Percentiles rank a stretch among this genome's conserved stretches.
phyloP scores from a whole-genome alignment of 2,797 vertebrate species.

The Erithacus rubecula region DNA sequence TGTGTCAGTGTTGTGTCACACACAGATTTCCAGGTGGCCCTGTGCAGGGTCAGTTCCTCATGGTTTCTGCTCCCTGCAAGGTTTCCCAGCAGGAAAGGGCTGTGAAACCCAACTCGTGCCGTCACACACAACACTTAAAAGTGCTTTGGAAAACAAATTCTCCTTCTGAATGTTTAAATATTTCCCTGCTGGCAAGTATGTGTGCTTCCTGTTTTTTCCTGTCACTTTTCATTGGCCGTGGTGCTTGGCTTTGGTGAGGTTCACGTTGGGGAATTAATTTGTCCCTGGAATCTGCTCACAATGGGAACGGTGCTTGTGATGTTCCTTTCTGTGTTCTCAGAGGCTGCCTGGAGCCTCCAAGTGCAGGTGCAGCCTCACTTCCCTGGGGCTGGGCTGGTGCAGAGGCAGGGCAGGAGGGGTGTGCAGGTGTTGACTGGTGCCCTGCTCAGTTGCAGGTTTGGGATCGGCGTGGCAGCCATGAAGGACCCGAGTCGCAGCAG shows the following conservation, averaged over 20 bases:
- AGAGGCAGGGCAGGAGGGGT: neutral
- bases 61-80: neutral
- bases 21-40: neutral
- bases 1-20: neutral
- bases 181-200: fast-evolving
- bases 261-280: neutral
- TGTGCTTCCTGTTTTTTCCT: neutral
- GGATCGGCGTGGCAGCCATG: conserved; percentile 73
- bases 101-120: fast-evolving
- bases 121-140: neutral
- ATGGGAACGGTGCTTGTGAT: fast-evolving
- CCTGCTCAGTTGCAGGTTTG: conserved; percentile 16
- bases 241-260: neutral
- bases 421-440: neutral
- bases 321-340: neutral
- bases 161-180: neutral
- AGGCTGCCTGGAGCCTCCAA: neutral
- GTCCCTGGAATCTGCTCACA: fast-evolving
- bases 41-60: fast-evolving
- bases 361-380: neutral
- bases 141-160: neutral
- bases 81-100: neutral
- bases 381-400: neutral
- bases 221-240: neutral
- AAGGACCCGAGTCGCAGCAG: conserved; percentile 86